Evolutionary conservation across 2,888 invertebrate species (phyloP).

Genomic region (Eurois occulta): DNA sequence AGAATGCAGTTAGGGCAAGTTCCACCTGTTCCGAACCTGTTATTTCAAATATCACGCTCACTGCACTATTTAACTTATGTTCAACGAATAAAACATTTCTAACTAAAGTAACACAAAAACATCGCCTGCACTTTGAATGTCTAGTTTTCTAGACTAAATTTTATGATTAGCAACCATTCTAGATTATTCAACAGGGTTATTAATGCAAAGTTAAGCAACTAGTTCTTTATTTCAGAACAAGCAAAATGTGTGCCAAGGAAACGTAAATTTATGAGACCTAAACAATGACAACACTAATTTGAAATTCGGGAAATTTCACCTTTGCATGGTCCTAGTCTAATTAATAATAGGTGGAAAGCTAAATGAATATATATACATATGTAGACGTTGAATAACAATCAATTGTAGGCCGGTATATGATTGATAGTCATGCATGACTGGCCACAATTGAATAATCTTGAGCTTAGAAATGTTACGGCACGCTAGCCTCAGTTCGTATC

Average conservation of each 20-base stretch:
- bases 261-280: constrained; percentile 5
- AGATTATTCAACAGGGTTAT: constrained; percentile 21
- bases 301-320: constrained; percentile 16
- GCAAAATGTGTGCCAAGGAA: constrained; percentile 32
- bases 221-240: constrained; percentile 16
- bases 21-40: constrained; percentile 79
- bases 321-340: constrained; percentile 37
- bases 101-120: constrained; percentile 34
- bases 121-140: constrained; percentile 23
- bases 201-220: constrained; percentile 19
- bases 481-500: constrained; percentile 45
- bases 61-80: constrained; percentile 63
- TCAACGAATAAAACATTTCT: constrained; percentile 65
- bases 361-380: constrained; percentile 56
- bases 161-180: neutral
- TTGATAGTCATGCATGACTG: constrained; percentile 71
- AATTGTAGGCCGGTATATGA: constrained; percentile 63
- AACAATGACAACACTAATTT: constrained; percentile 31
- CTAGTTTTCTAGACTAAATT: constrained; percentile 26
- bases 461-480: constrained; percentile 61
- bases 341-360: constrained; percentile 35
- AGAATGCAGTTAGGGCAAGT: constrained; percentile 76
- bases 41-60: constrained; percentile 69
- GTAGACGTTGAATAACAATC: constrained; percentile 63
- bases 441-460: constrained; percentile 66